Evolutionary conservation across 2,113 vertebrate species (phyloP), one percentile per base, ranked within the genome.

Genomic region (Poeciliopsis turrubarensis): DNA sequence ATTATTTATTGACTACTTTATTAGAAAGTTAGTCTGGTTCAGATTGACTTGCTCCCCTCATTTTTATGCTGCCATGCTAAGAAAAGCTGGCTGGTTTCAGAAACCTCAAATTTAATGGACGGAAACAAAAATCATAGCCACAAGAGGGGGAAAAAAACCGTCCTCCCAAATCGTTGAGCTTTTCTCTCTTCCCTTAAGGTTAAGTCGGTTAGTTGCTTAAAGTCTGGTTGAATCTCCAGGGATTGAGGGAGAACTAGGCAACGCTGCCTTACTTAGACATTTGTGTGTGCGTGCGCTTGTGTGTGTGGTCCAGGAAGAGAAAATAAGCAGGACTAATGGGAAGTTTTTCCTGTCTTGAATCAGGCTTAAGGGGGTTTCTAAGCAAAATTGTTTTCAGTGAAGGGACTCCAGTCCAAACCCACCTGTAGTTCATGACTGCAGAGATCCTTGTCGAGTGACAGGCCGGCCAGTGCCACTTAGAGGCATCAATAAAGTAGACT

Each of bases 301-400:
- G 83, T 83, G 91, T 91, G 91, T 92, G 89, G 90, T 89, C 89
- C 79, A 60, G 86, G 81, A 85, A 89, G 89, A 79, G 85, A 90
- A 92, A 94, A 92, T 87, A 93, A 93, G 86, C 90, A 84, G 73
- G 72, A 78, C 87, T 90, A 91, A 93, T 90, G 90, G 85, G 85
- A 89, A 86, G 84, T 89, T 91, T 90, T 91, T 90, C 85, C 88
- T 89, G 89, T 87, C 85, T 85, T 88, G 83, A 84, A 90, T 82
- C 82, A 81, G 78, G 78, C 82, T 85, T 85, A 86, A 84, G 68
- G 80, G 86, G 85, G 68, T 91, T 92, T 90, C 87, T 87, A 92
- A 91, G 83, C 76, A 82, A 88, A 90, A 91, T 81, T 83, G 86
- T 92, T 91, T 86, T 81, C 86, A 94, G 91, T 65, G 62, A 79